Base-by-base conservation (phyloP, 2,797 vertebrate species). In the Aeoliscus strigatus region DNA sequence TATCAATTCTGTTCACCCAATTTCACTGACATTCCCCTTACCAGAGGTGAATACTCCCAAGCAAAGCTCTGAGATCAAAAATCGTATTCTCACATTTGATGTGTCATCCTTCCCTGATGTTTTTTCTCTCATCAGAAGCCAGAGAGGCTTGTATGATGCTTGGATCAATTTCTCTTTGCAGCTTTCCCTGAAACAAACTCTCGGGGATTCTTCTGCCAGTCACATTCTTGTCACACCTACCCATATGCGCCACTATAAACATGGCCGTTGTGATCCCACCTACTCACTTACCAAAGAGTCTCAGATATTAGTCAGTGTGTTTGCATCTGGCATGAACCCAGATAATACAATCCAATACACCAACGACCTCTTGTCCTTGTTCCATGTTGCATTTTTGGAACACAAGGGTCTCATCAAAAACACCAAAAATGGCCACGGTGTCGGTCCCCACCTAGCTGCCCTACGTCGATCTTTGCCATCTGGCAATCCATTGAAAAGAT, bases 141-240 rank as follows among this genome's bases (percentile, higher is more conserved):
- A 85, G 9, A 78, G 86, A 49, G 82, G 88, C 27, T 70, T 90
- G 18, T 89, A 81, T 56, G 87, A 90, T 59, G 86, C 88, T 34
- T 90, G 87, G 87, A 67, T 90, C 15, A 90, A 86, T 70, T 89
- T 90, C 44, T 82, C 87, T 42, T 69, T 90, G 70, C 89, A 91
- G 62, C 83, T 90, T 8, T 86, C 88, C 28, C 77, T 90, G 30
- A 81, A 48, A 51, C 85, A 88, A 45, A 86, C 73, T 27, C 67
- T 88, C 34, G 85, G 84, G 3, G 82, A 87, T 43, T 49, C 74
- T 15, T 77, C 83, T 44, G 34, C 51, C 39, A 56, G 34, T 31
- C 77, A 84, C 36, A 76, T 90, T 3, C 60, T 89, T 50, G 87
- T 91, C 48, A 91, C 88, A 7, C 89, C 89, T 2, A 88, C 88